A percentile compares a stretch with the other conserved stretches of the same genome.
These are phyloP conservation scores for Todus mexicanus DNA, from an alignment of 2,797 vertebrate species.

Conservation along the genomic window DNA sequence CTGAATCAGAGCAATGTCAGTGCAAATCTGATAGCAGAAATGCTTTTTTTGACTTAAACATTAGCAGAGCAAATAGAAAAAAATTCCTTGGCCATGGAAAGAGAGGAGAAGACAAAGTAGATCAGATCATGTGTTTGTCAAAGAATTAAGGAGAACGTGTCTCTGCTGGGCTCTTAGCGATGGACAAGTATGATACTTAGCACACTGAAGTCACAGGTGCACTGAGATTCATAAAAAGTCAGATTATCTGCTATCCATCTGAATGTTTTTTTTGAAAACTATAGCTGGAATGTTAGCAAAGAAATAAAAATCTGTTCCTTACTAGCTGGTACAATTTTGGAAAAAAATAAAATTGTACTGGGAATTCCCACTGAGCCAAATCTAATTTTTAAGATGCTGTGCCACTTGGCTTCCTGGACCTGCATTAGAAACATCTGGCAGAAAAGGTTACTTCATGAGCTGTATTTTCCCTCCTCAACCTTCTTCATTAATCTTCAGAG, in stretches of 20 bases:
- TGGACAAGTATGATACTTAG: not conserved
- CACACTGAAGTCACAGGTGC: not conserved
- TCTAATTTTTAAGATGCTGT: not conserved
- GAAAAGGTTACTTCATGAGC: not conserved
- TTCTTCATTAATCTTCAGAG: not conserved
- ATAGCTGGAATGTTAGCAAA: not conserved
- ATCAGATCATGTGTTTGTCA: not conserved
- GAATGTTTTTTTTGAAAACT: not conserved
- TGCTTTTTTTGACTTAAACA: not conserved
- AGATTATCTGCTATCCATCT: not conserved
- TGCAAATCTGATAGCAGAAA: not conserved
- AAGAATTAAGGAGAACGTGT: not conserved
- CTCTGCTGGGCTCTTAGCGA: not conserved
- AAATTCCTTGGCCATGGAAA: not conserved
- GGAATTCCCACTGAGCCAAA: not conserved
- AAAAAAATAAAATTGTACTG: not conserved
- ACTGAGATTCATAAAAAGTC: not conserved
- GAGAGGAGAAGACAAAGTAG: not conserved
- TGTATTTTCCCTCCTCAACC: not conserved
- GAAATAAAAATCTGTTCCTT: not conserved
- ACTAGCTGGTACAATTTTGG: not conserved
- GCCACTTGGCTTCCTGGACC: not conserved
- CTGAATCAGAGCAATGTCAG: not conserved
- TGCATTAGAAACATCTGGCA: constrained; percentile 1
- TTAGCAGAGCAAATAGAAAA: not conserved